Evolutionary conservation across 2,113 vertebrate genomes (phyloP).

Genomic region (Aldabrachelys gigantea): DNA sequence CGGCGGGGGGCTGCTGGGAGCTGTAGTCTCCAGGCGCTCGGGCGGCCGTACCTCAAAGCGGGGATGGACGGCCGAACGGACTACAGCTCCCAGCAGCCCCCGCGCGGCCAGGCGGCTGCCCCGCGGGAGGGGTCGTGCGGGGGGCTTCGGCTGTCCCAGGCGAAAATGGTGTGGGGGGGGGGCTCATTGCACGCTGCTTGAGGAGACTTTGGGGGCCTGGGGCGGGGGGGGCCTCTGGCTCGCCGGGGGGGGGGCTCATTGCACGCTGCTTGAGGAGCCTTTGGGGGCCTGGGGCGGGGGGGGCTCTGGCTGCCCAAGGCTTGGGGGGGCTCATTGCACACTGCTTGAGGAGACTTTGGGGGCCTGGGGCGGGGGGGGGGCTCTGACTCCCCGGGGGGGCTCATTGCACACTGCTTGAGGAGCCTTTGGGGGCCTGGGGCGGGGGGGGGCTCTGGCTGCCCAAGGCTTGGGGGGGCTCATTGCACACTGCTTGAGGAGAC

Average conservation of each 20-base stretch:
- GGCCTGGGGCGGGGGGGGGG: neutral
- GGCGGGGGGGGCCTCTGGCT: too few relatives aligned
- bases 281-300: too few relatives aligned
- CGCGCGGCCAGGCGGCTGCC: neutral
- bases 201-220: too few relatives aligned
- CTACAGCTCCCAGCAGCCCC: neutral
- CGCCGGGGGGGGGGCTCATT: too few relatives aligned
- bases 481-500: too few relatives aligned
- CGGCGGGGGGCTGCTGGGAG: neutral
- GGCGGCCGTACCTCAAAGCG: neutral
- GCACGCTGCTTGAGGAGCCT: too few relatives aligned
- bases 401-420: too few relatives aligned
- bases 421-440: neutral
- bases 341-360: neutral
- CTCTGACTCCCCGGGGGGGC: too few relatives aligned
- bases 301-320: neutral
- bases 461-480: too few relatives aligned
- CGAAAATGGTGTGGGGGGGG: neutral
- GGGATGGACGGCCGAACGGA: neutral
- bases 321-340: too few relatives aligned
- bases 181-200: too few relatives aligned
- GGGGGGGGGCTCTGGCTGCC: too few relatives aligned
- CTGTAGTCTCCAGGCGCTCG: neutral
- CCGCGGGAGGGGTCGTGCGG: neutral
- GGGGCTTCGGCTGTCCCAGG: neutral